phyloP scores from a whole-genome alignment of 2,797 vertebrate species.

The Peromyscus melanophrys region DNA sequence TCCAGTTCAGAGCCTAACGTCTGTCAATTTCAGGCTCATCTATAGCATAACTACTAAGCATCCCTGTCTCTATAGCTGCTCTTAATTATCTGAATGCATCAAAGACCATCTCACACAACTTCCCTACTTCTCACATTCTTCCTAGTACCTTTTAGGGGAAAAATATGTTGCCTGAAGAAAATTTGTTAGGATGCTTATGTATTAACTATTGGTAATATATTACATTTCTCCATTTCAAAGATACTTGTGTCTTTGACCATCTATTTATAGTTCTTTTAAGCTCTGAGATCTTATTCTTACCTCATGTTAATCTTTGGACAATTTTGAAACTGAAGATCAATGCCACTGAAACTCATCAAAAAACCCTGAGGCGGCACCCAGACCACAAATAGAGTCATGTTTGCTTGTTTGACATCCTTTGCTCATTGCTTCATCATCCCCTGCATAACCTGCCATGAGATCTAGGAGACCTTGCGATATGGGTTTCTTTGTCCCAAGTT shows the following conservation, averaged over 20 bases:
- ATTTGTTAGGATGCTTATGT: not conserved
- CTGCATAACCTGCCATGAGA: not conserved
- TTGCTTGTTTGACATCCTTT: slow-evolving; percentile 18
- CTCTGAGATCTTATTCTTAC: not conserved
- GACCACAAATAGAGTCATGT: not conserved
- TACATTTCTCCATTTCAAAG: not conserved
- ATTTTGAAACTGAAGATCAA: not conserved
- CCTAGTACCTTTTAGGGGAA: accelerated
- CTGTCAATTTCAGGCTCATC: not conserved
- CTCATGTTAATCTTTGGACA: not conserved
- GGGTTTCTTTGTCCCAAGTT: not conserved
- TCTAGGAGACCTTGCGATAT: not conserved
- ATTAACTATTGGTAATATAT: not conserved
- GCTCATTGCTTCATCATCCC: not conserved
- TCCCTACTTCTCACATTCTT: not conserved
- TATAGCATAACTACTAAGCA: not conserved
- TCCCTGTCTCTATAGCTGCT: not conserved
- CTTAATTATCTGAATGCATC: not conserved
- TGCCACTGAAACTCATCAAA: not conserved
- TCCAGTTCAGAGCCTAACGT: not conserved
- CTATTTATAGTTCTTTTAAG: slow-evolving; percentile 8
- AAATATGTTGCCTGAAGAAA: not conserved
- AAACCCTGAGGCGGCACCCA: not conserved
- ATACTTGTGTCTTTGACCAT: not conserved
- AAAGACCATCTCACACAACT: not conserved